Evolutionary conservation across 2,113 vertebrate species (phyloP).

Genomic region (Takifugu bimaculatus): DNA sequence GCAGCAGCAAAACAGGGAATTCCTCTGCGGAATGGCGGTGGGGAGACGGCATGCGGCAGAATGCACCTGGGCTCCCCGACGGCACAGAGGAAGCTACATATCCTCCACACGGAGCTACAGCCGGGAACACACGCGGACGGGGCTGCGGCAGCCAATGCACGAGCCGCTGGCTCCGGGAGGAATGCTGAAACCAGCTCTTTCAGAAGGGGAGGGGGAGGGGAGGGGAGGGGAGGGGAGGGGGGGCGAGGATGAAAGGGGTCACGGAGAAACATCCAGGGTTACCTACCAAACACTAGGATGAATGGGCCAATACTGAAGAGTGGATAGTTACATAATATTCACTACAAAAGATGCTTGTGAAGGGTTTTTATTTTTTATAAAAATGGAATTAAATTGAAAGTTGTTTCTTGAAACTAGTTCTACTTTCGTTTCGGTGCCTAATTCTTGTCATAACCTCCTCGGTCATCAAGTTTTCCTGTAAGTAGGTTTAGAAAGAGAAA

Average conservation of each 20-base stretch:
- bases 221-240: conserved; percentile 1
- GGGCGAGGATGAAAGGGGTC: neutral
- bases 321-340: conserved; percentile 1
- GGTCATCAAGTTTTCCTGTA: neutral
- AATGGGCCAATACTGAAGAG: conserved; percentile 27
- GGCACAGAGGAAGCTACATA: conserved; percentile 55
- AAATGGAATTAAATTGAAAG: neutral
- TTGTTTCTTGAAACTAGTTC: neutral
- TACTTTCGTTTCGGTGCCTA: neutral
- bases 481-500: too few relatives aligned
- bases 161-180: conserved; percentile 50
- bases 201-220: conserved; percentile 17
- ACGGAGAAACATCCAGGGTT: conserved; percentile 27
- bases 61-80: conserved; percentile 50
- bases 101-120: conserved; percentile 52
- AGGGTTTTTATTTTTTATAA: neutral
- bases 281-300: conserved; percentile 24
- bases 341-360: neutral
- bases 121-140: conserved; percentile 25
- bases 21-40: conserved; percentile 68
- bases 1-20: conserved; percentile 59
- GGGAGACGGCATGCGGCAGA: conserved; percentile 65
- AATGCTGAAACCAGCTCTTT: conserved; percentile 70
- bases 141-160: conserved; percentile 33
- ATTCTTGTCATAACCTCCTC: neutral